Base-by-base conservation (phyloP, 2,113 vertebrate species). In the Panthera leo region DNA sequence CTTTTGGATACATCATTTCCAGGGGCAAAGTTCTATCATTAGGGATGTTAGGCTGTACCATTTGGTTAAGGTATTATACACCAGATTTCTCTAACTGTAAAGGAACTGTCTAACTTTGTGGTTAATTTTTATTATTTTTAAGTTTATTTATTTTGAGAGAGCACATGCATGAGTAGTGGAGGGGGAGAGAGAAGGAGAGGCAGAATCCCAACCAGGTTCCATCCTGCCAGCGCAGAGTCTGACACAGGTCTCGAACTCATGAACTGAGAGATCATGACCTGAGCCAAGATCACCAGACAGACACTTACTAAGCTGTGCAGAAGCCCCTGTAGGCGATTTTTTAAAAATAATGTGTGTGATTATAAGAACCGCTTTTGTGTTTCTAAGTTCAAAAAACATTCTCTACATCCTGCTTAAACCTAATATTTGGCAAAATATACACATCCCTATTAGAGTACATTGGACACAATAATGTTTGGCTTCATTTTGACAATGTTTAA, bases 351-450 rank as follows among this genome's bases (percentile, higher is more conserved):
- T 25, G 34, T n/a, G 3, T 84, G 76, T 51, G 36, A 63, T 65
- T 21, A 89, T 0, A 71, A 42, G 36, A 75, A 80, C 45, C 36
- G 71, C 42, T 87, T 92, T 58, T 51, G 19, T 61, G 42, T n/a
- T 70, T 67, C 36, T 71, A 92, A 48, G 78, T 65, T 79, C 21
- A 48, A 11, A 94, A 85, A 88, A 73, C n/a, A 68, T 76, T 82
- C n/a, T 94, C 45, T 78, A 39, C 51, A 89, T 85, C 58, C 6
- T 96, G n/a, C 63, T 85, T 96, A 75, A 83, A 36, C n/a, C 15
- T 61, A 73, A 2, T 73, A 92, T 67, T 51, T 79, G 31, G 39
- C 55, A 93, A 85, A 34, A 93, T 39, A 87, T 16, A 36, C 2
- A 93, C 9, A 71, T 79, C 13, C 13, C 51, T 71, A 18, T 71